A percentile compares a stretch with the other conserved stretches of the same genome.
phyloP scores from a whole-genome alignment of 92 coral and sea anemone species.

The Epizoanthus rinbou region DNA sequence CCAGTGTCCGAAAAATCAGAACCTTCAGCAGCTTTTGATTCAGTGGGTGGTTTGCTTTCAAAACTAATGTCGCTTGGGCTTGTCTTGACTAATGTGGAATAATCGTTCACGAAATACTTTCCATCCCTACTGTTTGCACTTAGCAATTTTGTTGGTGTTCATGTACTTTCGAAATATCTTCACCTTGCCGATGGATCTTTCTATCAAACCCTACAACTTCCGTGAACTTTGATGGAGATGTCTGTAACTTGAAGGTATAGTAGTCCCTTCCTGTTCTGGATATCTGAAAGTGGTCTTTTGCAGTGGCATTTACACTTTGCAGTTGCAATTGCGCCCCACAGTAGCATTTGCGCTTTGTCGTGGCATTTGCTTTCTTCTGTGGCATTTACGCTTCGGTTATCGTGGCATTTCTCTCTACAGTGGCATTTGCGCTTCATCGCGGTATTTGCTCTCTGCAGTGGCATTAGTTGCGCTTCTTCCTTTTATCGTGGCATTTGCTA shows the following conservation, averaged over 20 bases:
- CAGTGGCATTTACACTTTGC: too few relatives aligned
- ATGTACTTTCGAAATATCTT: neutral
- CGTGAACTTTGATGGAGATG: constrained; percentile 10
- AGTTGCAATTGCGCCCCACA: too few relatives aligned
- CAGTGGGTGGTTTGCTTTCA: constrained; percentile 1
- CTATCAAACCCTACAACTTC: constrained; percentile 7
- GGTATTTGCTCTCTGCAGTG: too few relatives aligned
- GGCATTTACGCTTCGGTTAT: too few relatives aligned
- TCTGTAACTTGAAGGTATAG: constrained; percentile 11
- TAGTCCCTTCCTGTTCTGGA: constrained; percentile 27
- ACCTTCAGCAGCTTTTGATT: neutral
- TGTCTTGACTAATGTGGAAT: constrained; percentile 1
- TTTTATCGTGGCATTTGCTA: too few relatives aligned
- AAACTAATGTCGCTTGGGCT: neutral
- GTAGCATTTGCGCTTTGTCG: too few relatives aligned
- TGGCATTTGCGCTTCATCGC: too few relatives aligned
- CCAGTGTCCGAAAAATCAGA: neutral
- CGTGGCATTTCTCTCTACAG: too few relatives aligned
- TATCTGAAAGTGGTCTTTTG: neutral
- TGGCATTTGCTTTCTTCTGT: too few relatives aligned
- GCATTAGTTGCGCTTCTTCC: too few relatives aligned
- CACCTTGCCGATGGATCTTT: constrained; percentile 3
- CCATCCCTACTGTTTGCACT: neutral
- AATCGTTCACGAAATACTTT: neutral
- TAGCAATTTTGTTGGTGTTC: constrained; percentile 3